A percentile compares a stretch with the other conserved stretches of the same genome.
These are phyloP conservation scores for Neostethus bicornis DNA, from an alignment of 2,797 vertebrate species.

Conservation along the genomic window DNA sequence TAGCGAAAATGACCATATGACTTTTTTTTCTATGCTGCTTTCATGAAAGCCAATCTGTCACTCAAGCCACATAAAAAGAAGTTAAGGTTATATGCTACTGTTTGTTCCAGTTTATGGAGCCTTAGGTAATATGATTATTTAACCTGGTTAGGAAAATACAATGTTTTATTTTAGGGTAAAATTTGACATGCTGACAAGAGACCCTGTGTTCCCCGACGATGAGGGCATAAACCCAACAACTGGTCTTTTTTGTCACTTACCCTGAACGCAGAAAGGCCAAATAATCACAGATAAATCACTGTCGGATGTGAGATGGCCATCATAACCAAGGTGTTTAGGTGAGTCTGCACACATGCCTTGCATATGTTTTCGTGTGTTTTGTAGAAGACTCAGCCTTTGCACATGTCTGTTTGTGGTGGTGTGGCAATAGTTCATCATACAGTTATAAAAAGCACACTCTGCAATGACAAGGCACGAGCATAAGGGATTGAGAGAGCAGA, in stretches of 20 bases:
- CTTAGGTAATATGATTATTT: constrained; percentile 86
- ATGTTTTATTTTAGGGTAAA: constrained; percentile 80
- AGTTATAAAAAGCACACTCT: constrained; percentile 54
- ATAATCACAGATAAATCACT: constrained; percentile 76
- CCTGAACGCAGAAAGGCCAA: constrained; percentile 53
- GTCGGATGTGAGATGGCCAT: constrained; percentile 67
- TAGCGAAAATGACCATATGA: constrained; percentile 77
- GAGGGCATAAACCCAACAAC: constrained; percentile 69
- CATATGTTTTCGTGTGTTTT: constrained; percentile 57
- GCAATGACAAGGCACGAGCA: constrained; percentile 49
- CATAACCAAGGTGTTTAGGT: constrained; percentile 61
- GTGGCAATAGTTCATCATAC: constrained; percentile 43
- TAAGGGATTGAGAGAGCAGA: constrained; percentile 57
- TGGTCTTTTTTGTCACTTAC: constrained; percentile 62
- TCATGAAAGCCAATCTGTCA: constrained; percentile 84
- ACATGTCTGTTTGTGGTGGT: constrained; percentile 51
- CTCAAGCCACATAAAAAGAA: constrained; percentile 78
- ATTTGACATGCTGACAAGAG: constrained; percentile 77
- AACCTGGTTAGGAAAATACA: constrained; percentile 86
- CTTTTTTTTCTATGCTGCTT: constrained; percentile 67
- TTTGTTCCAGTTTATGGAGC: constrained; percentile 83
- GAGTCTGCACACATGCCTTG: constrained; percentile 51
- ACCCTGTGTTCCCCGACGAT: constrained; percentile 79
- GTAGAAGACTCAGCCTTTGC: constrained; percentile 58
- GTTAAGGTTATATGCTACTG: constrained; percentile 79